These are phyloP conservation scores for Phylloscopus trochilus DNA, from an alignment of 2,113 vertebrate genomes.

Conservation along the genomic window DNA sequence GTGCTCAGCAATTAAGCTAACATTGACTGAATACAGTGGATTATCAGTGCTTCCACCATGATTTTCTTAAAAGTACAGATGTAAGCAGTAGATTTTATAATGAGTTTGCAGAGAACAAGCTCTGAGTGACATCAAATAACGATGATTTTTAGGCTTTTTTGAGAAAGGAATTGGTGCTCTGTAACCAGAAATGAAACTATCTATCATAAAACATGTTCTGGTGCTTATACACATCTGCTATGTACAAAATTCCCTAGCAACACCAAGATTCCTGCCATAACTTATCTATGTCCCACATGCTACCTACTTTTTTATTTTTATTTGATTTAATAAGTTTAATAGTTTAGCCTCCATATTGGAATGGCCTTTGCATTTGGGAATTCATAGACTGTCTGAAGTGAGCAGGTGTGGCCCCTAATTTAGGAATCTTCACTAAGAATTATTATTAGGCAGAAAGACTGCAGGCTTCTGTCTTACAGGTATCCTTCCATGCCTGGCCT, in stretches of 20 bases:
- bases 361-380: neutral
- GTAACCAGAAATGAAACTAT: neutral
- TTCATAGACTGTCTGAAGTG: neutral
- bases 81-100: neutral
- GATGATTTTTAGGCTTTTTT: neutral
- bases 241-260: neutral
- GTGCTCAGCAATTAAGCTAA: neutral
- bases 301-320: neutral
- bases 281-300: fast-evolving
- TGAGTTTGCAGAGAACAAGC: neutral
- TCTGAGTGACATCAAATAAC: neutral
- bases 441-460: neutral
- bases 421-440: neutral
- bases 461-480: neutral
- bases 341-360: neutral
- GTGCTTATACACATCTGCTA: fast-evolving
- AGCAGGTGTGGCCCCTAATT: neutral
- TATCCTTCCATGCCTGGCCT: neutral
- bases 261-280: neutral
- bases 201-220: neutral
- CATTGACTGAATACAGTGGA: neutral
- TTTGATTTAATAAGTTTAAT: neutral
- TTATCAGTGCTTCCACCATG: neutral
- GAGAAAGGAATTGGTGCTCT: neutral
- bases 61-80: neutral